Conservation (phyloP, 2,797 vertebrate species). For the Chelon auratus region DNA sequence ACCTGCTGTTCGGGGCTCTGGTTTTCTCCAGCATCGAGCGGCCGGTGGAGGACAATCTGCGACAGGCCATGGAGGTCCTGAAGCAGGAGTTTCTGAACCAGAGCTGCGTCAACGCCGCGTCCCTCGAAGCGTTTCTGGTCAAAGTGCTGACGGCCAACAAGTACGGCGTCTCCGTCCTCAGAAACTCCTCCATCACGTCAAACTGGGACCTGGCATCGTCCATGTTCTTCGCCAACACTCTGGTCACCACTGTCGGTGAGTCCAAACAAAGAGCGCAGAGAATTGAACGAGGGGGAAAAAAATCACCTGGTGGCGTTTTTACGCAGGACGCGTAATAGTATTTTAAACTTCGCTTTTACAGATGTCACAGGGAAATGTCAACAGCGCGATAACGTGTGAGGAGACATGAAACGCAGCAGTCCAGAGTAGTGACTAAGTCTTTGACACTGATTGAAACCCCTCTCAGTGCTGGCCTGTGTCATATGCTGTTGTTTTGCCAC, state of each 20-base stretch:
- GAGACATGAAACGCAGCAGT: no score
- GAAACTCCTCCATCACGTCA: constrained; percentile 77
- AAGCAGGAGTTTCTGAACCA: constrained; percentile 84
- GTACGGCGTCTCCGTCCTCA: constrained; percentile 85
- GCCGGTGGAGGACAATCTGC: constrained; percentile 86
- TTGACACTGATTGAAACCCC: no score
- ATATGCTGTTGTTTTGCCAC: constrained; percentile 30
- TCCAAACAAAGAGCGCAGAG: not conserved
- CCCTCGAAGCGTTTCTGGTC: constrained; percentile 86
- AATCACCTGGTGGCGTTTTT: constrained; percentile 19
- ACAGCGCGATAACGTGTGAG: no score
- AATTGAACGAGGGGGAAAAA: not conserved
- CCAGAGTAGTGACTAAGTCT: rapidly evolving
- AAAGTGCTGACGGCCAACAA: constrained; percentile 86
- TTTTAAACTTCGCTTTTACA: no score
- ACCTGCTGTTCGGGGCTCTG: constrained; percentile 89
- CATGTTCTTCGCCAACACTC: constrained; percentile 92
- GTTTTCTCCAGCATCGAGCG: constrained; percentile 90
- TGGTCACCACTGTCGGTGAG: constrained; percentile 94
- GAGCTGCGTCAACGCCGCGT: constrained; percentile 85
- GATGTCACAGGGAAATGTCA: no score
- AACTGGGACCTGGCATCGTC: constrained; percentile 92
- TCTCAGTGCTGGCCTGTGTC: no score
- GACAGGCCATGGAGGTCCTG: constrained; percentile 81
- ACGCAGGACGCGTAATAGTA: constrained; percentile 6